Evolutionary conservation across 2,113 vertebrate species (phyloP), one percentile per base, ranked within the genome.

Genomic region (Alectura lathami): DNA sequence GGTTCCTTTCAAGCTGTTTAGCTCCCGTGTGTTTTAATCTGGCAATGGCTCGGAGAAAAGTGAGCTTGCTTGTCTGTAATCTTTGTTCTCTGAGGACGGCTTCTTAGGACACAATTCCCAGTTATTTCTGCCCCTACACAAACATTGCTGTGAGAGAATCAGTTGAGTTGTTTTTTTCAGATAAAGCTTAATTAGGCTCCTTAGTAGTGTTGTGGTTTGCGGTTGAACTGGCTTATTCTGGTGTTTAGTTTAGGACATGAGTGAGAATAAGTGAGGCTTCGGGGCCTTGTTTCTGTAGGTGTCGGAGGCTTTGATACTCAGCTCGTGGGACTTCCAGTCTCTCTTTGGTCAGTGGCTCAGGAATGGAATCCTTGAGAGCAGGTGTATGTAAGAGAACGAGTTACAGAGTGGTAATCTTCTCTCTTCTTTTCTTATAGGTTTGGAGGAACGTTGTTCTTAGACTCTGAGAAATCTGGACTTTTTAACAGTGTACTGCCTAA

Each of bases 361-460:
- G 23, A 83, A 17, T 21, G 6, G 16, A 75, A 10, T 76, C 43
- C 9, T 18, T 42, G 42, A 23, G 14, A 5, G 3, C 20, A 7
- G 38, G 6, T 6, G 0, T 29, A 6, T 47, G 59, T 53, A 24
- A 29, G 36, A 83, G 54, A 51, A 38, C 15, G 69, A 23, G 3
- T 29, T 80, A 36, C 45, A 70, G 40, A 15, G 6, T 24, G 32
- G 64, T 91, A 21, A 96, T 51, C 7, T 72, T 56, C 40, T 92
- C 32, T 89, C n/a, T 83, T 63, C n/a, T 94, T 59, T 83, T 69
- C 68, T 88, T 66, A 8, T 18, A 97, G 95, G 67, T 83, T 91
- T 91, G 78, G 82, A 77, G 83, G 78, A 85, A 29, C 20, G 3
- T 50, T 0, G 0, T 86, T 83, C 29, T 85, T 48, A 14, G 50